Evolutionary conservation across 1,140 invertebrate species (phyloP).

Genomic region (Laupala kohalensis): DNA sequence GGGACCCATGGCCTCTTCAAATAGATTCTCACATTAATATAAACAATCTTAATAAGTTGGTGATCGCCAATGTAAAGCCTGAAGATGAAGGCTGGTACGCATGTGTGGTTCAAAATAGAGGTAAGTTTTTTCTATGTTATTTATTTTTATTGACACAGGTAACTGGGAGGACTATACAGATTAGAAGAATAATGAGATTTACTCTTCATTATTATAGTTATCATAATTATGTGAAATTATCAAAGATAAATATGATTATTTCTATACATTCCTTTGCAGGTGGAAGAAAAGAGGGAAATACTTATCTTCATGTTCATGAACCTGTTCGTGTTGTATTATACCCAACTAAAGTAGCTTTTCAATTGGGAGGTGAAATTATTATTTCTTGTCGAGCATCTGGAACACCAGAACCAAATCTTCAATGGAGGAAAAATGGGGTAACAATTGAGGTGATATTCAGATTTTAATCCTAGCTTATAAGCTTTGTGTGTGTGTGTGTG

Average conservation of each 20-base stretch:
- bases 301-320: slow-evolving; percentile 2
- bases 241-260: too few relatives aligned
- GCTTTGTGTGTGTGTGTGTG: too few relatives aligned
- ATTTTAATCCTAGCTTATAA: too few relatives aligned
- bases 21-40: slow-evolving; percentile 14
- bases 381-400: slow-evolving; percentile 12
- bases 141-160: not conserved
- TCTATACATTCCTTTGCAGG: not conserved
- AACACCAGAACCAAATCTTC: slow-evolving; percentile 9
- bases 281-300: not conserved
- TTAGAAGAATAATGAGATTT: not conserved
- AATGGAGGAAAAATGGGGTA: slow-evolving; percentile 15
- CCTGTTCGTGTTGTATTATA: not conserved
- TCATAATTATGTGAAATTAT: too few relatives aligned
- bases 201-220: not conserved
- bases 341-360: slow-evolving; percentile 1
- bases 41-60: slow-evolving; percentile 12
- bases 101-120: slow-evolving; percentile 36
- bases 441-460: too few relatives aligned
- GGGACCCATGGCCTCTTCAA: slow-evolving; percentile 20
- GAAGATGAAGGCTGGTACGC: slow-evolving; percentile 28
- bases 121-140: slow-evolving; percentile 14
- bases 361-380: slow-evolving; percentile 3
- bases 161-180: not conserved
- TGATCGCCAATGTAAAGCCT: slow-evolving; percentile 16